Evolutionary conservation across 2,888 invertebrate genomes (phyloP), one percentile per base, ranked within the genome.

Genomic region (Tipula confusa): DNA sequence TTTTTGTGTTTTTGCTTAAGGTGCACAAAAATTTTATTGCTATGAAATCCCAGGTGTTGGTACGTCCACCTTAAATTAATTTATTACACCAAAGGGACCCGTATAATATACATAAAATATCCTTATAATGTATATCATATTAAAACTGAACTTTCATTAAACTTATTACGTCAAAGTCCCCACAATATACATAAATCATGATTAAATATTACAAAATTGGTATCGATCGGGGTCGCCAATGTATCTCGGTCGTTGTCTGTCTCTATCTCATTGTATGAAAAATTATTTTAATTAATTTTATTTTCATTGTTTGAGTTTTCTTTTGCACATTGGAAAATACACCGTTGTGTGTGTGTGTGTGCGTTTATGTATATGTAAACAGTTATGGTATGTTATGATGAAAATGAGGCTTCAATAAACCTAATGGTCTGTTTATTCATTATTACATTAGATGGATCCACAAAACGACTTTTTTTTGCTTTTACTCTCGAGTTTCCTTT

Each of bases 271-370:
- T 18, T 64, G 9, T 9, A 24, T 64, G 64, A 64, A 64, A 64
- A 64, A 64, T 64, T 64, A 64, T 64, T 64, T 64, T 64, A 64
- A 64, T 64, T 64, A 64, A 64, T 64, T 64, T 64, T 24, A 9
- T 64, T 64, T 64, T 24, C 64, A 24, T 64, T 18, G 64, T 64
- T 24, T 64, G 11, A 64, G 24, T 64, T 64, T 64, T 64, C 64
- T 24, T 64, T n/a, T 36, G 36, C 9, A 36, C 36, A 36, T n/a
- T n/a, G 33, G 33, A 9, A 9, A 33, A 3, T 43, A 64, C 43
- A 43, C n/a, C n/a, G n/a, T 24, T 24, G 24, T 64, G 13, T n/a
- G 64, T 64, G 3, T 24, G 1, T 24, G 9, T 24, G 24, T 2
- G 6, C 24, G 64, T 64, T 0, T n/a, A n/a, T n/a, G n/a, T n/a